Base-by-base conservation (phyloP, 2,113 vertebrate genomes). In the Oreochromis niloticus region DNA sequence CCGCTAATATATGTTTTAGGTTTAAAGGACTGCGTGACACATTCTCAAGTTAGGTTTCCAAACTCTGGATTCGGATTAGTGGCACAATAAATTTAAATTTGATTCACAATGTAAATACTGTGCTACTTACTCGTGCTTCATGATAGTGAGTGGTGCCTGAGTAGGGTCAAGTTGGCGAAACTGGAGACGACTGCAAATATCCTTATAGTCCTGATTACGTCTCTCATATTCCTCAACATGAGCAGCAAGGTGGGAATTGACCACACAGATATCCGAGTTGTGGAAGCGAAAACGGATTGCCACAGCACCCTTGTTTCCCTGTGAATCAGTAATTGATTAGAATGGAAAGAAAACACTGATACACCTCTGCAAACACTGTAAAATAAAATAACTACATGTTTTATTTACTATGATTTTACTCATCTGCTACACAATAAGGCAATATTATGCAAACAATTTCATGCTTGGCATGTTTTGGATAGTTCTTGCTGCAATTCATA, bases 221-320 rank as follows among this genome's bases (percentile, higher is more conserved):
- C 98, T 94, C 93, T 99, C 98, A 0, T 96, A 98, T 63, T 99
- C 98, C 83, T 99, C 98, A 0, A 85, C 95, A 91, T 99, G 98
- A 55, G 99, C 98, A 7, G 98, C 98, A 4, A 99, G 93, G 94
- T 99, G 99, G 36, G 97, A 97, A 85, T 99, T 99, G 90, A 99
- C 98, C 39, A 99, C 11, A 12, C 99, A 99, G 91, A 99, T 84
- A 13, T 97, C 97, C 3, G 98, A 98, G 94, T 97, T 98, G 85
- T 99, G 98, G 91, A 99, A 97, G 32, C 94, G 97, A 95, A 99
- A 99, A 83, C 98, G 97, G 92, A 99, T 92, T 3, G 97, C 97
- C 84, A 99, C 99, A 0, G 97, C 99, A 1, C 99, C 98, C 93
- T 99, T 99, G 96, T 99, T 99, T 86, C 98, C 98, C 99, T 99